These are phyloP conservation scores for Henricia sp. DNA, from an alignment of 53 echinoderm and acorn worm genomes.

Conservation along the genomic window DNA sequence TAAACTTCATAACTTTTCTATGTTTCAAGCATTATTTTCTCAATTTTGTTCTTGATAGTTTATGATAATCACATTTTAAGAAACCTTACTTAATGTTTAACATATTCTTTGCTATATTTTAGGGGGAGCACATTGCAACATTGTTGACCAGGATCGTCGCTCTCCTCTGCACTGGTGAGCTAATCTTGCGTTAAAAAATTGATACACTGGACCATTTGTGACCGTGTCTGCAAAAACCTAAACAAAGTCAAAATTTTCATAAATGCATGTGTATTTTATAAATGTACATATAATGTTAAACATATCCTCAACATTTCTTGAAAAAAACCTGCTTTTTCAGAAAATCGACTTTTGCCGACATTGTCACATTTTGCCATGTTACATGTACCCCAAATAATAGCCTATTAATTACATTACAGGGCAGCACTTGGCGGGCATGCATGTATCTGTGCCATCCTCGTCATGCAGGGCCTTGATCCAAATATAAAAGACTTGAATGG, in stretches of 20 bases:
- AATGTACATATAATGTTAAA: too few relatives aligned
- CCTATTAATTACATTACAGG: conserved; percentile 37
- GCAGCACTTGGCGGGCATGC: conserved; percentile 93
- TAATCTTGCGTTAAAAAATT: neutral
- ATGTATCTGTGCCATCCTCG: conserved; percentile 77
- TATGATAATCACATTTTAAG: neutral
- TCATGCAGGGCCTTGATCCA: conserved; percentile 76
- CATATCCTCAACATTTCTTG: too few relatives aligned
- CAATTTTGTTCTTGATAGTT: neutral
- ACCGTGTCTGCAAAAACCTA: neutral
- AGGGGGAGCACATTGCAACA: conserved; percentile 88
- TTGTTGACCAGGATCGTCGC: conserved; percentile 91
- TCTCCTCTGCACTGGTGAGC: conserved; percentile 93
- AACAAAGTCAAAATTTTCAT: too few relatives aligned
- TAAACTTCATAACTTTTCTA: neutral
- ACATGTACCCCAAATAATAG: too few relatives aligned
- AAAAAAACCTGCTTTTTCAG: too few relatives aligned
- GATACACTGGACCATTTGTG: conserved; percentile 3
- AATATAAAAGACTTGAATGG: conserved; percentile 89
- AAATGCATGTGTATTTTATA: too few relatives aligned
- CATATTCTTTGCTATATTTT: neutral
- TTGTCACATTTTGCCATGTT: too few relatives aligned
- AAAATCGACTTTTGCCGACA: neutral
- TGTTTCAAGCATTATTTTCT: neutral
- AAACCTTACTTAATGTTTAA: neutral